These are phyloP conservation scores for Hafferia zeledoni DNA, from an alignment of 2,797 vertebrate genomes.

Conservation along the genomic window DNA sequence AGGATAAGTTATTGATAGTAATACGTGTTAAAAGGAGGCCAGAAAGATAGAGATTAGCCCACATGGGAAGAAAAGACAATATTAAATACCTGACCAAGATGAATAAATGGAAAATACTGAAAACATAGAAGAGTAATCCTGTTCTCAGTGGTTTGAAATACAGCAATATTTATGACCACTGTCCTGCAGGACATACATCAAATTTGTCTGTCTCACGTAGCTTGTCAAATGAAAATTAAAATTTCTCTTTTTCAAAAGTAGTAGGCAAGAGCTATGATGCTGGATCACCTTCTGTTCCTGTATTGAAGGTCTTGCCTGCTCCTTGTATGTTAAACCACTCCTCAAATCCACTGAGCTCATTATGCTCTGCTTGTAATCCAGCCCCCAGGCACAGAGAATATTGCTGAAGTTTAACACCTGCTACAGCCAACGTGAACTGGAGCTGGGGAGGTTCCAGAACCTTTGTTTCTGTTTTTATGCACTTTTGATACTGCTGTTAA, in stretches of 20 bases:
- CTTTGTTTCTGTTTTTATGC: not conserved
- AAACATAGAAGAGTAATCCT: not conserved
- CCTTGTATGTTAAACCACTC: not conserved
- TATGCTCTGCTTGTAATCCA: not conserved
- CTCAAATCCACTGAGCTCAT: not conserved
- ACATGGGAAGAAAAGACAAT: not conserved
- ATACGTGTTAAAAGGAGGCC: rapidly evolving
- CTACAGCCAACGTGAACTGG: not conserved
- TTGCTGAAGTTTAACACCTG: not conserved
- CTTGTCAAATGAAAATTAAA: not conserved
- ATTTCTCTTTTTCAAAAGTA: not conserved
- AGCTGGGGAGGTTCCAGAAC: not conserved
- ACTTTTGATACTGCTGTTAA: not conserved
- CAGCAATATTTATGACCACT: not conserved
- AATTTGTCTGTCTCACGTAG: not conserved
- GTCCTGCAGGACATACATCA: not conserved
- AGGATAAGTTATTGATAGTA: not conserved
- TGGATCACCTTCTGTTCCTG: not conserved
- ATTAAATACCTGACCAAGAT: not conserved
- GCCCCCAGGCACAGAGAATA: not conserved
- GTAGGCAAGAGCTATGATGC: not conserved
- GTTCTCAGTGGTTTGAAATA: not conserved
- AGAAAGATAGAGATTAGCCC: not conserved
- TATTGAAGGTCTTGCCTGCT: not conserved
- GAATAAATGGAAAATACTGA: not conserved